A percentile compares a stretch with the other conserved stretches of the same genome.
Evolutionary conservation across 1,140 invertebrate genomes (phyloP).

Genomic region (Cephus cinctus): DNA sequence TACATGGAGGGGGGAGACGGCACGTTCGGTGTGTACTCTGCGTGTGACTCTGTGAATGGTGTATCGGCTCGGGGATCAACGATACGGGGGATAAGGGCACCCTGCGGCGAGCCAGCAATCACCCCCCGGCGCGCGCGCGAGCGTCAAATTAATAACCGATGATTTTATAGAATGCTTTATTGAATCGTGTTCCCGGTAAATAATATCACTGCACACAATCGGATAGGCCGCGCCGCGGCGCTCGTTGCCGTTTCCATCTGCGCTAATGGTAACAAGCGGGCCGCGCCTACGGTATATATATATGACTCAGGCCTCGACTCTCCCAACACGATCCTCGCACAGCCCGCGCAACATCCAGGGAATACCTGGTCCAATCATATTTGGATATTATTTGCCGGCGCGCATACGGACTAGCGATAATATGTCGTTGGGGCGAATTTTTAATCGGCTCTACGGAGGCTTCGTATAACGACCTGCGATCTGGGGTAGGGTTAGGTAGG

Average conservation of each 20-base stretch:
- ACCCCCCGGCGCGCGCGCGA: conserved; percentile 39
- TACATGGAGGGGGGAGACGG: no score
- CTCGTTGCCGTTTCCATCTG: conserved; percentile 10
- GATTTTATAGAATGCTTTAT: conserved; percentile 53
- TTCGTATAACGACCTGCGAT: no score
- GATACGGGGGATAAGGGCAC: conserved; percentile 36
- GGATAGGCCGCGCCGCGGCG: conserved; percentile 10
- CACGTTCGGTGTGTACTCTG: no score
- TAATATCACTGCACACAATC: conserved; percentile 41
- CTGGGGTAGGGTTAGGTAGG: no score
- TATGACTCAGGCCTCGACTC: no score
- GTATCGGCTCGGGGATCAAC: conserved; percentile 32
- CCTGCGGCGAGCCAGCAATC: conserved; percentile 39
- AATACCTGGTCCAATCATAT: no score
- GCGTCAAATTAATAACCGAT: conserved; percentile 56
- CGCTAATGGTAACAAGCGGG: conserved; percentile 22
- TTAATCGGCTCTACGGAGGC: no score
- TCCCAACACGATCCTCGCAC: no score
- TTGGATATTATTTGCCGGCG: no score
- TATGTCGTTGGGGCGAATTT: no score
- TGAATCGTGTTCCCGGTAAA: conserved; percentile 45
- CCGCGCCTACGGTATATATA: conserved; percentile 20
- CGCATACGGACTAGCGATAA: no score
- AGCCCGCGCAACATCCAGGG: no score
- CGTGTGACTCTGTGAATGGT: background rate